Evolutionary conservation across 2,113 vertebrate genomes (phyloP).

Genomic region (Abramis brama): DNA sequence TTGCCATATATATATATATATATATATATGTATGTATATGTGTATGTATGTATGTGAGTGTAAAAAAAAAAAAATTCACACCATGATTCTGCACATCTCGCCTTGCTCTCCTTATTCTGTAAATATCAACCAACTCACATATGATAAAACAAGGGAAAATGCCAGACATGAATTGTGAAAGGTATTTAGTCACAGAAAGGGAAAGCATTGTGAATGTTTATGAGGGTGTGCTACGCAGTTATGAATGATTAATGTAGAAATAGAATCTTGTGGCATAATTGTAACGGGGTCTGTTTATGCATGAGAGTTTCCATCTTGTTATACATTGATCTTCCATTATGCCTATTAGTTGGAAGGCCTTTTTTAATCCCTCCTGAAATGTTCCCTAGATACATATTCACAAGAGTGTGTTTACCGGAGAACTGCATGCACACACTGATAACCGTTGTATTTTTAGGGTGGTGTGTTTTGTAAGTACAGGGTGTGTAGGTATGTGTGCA

Average conservation of each 20-base stretch:
- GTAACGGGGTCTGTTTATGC: slow-evolving; percentile 80
- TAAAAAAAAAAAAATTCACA: background rate
- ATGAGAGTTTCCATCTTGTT: slow-evolving; percentile 82
- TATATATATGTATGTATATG: no score
- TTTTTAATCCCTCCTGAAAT: slow-evolving; percentile 85
- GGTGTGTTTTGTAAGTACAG: slow-evolving; percentile 15
- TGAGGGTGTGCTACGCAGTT: slow-evolving; percentile 84
- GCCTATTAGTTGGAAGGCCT: slow-evolving; percentile 87
- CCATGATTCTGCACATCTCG: background rate
- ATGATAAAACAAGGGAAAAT: slow-evolving; percentile 24
- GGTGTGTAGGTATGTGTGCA: slow-evolving; percentile 25
- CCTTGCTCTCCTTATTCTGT: slow-evolving; percentile 6
- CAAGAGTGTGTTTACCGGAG: slow-evolving; percentile 76
- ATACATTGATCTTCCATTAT: slow-evolving; percentile 87
- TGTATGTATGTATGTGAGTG: no score
- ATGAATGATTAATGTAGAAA: slow-evolving; percentile 88
- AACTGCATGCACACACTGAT: slow-evolving; percentile 35
- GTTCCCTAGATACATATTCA: slow-evolving; percentile 83
- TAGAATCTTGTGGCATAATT: slow-evolving; percentile 80
- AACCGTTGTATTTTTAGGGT: slow-evolving; percentile 19
- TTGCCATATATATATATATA: background rate
- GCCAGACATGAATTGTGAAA: slow-evolving; percentile 27
- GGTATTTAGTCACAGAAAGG: slow-evolving; percentile 51
- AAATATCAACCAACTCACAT: slow-evolving; percentile 14
- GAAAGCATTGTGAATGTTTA: slow-evolving; percentile 78